Base-by-base conservation (phyloP, 2,888 invertebrate species). In the Eupithecia abbreviata region DNA sequence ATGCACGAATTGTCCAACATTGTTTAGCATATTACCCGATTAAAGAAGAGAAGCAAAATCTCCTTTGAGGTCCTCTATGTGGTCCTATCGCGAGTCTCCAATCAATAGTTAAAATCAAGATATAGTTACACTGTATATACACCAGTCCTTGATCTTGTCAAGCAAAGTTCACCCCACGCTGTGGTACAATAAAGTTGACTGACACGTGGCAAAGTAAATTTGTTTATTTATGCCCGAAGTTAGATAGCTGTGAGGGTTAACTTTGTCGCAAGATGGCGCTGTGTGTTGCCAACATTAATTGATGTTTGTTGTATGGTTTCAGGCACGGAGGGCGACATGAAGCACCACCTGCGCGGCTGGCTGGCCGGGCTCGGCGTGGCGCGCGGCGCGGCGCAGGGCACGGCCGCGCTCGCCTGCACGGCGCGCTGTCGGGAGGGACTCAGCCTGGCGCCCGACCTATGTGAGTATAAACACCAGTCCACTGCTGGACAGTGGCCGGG, bases 321-420 rank as follows among this genome's bases (percentile, higher is more conserved):
- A 96, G 98, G 98, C 65, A 98, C 98, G 0, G 98, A 98, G 85
- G 97, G 97, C 90, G 97, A 97, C 88, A 97, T 99, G 96, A 98
- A 97, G 87, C 99, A 99, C 91, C 97, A 98, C 91, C 96, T 98
- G 93, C 97, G 93, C 81, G 98, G 98, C n/a, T 98, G 98, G 92
- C 95, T 99, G 89, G 98, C 98, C 15, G 98, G 98, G 0, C 95
- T 99, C 80, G 97, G 97, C 51, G 96, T 98, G 72, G 92, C 98
- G 80, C 96, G 96, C 75, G 97, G 97, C n/a, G 96, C 96, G 72
- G 97, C 96, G 79, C 98, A 98, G 90, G 96, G 97, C 74, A 95
- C 97, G 0, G 95, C 96, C 74, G 97, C 98, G 0, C 94, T 98
- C 70, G 95, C 96, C 78, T 98, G 98, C 86, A 93, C 98, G 76